A percentile compares a stretch with the other conserved stretches of the same genome.
phyloP scores from a whole-genome alignment of 2,888 invertebrate genomes.

The Dasypogon diadema region DNA sequence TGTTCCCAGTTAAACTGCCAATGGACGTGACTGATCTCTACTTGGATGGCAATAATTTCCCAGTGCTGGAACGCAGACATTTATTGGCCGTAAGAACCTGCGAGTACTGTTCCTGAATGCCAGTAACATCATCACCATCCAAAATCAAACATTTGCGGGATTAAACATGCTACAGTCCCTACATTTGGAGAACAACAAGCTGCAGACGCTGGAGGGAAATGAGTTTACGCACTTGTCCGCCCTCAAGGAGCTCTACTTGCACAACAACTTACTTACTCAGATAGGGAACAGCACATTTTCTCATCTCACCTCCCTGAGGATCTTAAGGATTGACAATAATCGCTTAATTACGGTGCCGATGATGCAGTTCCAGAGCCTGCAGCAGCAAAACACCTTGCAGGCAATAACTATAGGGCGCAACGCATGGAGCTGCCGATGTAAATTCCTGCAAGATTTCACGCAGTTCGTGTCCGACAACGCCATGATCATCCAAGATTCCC shows the following conservation, averaged over 20 bases:
- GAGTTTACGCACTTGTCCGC: constrained; percentile 86
- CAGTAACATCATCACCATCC: constrained; percentile 85
- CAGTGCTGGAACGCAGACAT: constrained; percentile 87
- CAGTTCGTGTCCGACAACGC: constrained; percentile 86
- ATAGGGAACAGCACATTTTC: constrained; percentile 86
- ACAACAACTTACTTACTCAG: constrained; percentile 84
- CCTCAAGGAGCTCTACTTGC: constrained; percentile 85
- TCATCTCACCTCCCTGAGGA: constrained; percentile 81
- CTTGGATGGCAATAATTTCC: constrained; percentile 90
- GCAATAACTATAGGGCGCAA: constrained; percentile 86
- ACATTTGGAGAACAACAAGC: constrained; percentile 87
- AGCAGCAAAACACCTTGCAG: constrained; percentile 72
- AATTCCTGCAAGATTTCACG: constrained; percentile 86
- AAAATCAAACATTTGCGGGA: constrained; percentile 92
- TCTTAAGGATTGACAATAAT: constrained; percentile 87
- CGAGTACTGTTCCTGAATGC: constrained; percentile 86
- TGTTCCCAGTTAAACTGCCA: constrained; percentile 82
- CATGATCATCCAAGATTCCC: constrained; percentile 81
- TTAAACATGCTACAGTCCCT: constrained; percentile 81
- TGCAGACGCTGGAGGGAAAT: constrained; percentile 82
- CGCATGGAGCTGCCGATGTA: constrained; percentile 91
- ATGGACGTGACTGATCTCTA: constrained; percentile 96
- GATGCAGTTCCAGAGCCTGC: constrained; percentile 76
- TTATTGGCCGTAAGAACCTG: constrained; percentile 92
- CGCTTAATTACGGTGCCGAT: constrained; percentile 83